Base-by-base conservation (phyloP, 2,113 vertebrate species). In the Oryzias celebensis region DNA sequence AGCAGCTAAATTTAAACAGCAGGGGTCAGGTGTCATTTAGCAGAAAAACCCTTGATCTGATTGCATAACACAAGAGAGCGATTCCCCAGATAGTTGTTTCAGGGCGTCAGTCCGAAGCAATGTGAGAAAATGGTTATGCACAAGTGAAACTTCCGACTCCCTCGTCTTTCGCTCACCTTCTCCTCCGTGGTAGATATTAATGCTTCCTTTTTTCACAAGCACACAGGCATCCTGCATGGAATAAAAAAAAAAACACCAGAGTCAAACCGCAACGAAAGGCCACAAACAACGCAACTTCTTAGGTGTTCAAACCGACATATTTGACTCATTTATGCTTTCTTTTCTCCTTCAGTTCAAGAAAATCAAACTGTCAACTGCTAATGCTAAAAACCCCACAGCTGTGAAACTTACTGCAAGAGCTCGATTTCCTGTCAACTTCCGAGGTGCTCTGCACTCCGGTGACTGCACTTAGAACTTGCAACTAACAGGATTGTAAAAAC, bases 141-240 rank as follows among this genome's bases (percentile, higher is more conserved):
- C 15, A 42, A 26, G 23, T 47, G 10, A 18, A 10, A 22, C 3
- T 7, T 56, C 17, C 31, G 41, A 53, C 16, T 45, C 8, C 36
- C 36, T 36, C 36, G 36, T 36, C 36, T 36, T 36, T 36, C 36
- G 36, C 36, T 89, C 87, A 97, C 96, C 95, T 92, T 94, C 92
- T 86, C 93, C 94, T 87, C 93, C 90, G 2, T 94, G 90, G 78
- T 95, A 66, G 0, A 94, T 81, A 87, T 93, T 89, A 54, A 80
- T 63, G 57, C 92, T 82, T 77, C 91, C 91, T 48, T 73, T 92
- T 92, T 91, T 96, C 79, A 94, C 41, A 75, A 91, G 92, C 42
- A 88, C 14, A 81, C 87, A 94, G 59, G 77, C 81, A 65, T 73
- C 74, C 96, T 98, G 70, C 44, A 62, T 31, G 47, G 31, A 71